These are phyloP conservation scores for Oryzias celebensis DNA, from an alignment of 2,113 vertebrate genomes.

Conservation along the genomic window DNA sequence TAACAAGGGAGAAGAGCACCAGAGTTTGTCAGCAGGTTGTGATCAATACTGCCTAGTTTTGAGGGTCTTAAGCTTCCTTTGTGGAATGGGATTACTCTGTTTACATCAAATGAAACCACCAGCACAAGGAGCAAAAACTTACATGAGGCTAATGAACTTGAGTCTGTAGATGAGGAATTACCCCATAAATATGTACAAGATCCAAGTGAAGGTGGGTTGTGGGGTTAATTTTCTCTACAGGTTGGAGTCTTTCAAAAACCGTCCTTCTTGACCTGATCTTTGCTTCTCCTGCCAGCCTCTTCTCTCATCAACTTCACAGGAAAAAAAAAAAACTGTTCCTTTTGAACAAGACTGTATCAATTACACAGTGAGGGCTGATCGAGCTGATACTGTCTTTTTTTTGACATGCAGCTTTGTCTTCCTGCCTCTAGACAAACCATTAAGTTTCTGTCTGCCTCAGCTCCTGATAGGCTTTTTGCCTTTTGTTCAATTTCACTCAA, in stretches of 20 bases:
- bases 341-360: slow-evolving; percentile 20
- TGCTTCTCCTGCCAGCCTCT: slow-evolving; percentile 4
- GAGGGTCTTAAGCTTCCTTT: no score
- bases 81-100: no score
- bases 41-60: no score
- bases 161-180: background rate
- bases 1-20: no score
- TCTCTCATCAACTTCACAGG: slow-evolving; percentile 9
- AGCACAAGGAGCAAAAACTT: no score
- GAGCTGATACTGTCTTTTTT: background rate
- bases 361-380: slow-evolving; percentile 4
- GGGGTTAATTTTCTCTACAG: background rate
- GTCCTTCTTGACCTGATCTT: background rate
- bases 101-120: no score
- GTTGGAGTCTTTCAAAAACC: background rate
- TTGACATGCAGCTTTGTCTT: slow-evolving; percentile 17
- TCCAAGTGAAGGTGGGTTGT: background rate
- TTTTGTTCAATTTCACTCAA: slow-evolving; percentile 3
- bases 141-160: no score
- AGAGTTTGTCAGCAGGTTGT: no score
- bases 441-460: background rate
- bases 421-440: slow-evolving; percentile 1
- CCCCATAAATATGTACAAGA: background rate
- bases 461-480: background rate
- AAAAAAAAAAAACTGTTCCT: slow-evolving; percentile 14